Base-by-base conservation (phyloP, 2,888 invertebrate genomes). In the Mesochorus sp. region DNA sequence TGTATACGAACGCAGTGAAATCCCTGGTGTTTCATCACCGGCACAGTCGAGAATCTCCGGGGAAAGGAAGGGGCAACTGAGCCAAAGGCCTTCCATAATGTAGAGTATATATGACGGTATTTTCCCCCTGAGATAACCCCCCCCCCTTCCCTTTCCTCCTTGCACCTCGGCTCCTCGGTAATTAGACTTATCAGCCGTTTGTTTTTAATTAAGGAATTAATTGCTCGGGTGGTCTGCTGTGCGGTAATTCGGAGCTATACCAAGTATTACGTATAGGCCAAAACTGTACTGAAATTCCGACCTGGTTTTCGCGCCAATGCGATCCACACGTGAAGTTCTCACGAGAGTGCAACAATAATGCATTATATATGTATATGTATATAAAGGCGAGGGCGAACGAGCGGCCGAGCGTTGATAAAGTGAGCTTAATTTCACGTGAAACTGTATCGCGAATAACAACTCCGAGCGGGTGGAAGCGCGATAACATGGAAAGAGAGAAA, bases 191-290 rank as follows among this genome's bases (percentile, higher is more conserved):
- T 31, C 39, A 64, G 19, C 55, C 76, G 78, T 79, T 79, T 83
- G 79, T 79, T 81, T 83, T 82, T 81, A 79, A 80, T 83, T 75
- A 79, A 73, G 12, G 42, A 61, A 73, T 75, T 75, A 82, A 82
- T 82, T 67, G 74, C 76, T 55, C 21, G 51, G 31, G 28, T 14
- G 21, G 49, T 21, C 5, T n/a, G n/a, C n/a, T n/a, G n/a, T n/a
- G n/a, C 26, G 57, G 37, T 21, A 57, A 28, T n/a, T 44, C 37
- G 64, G 39, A 61, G 61, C 42, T 51, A 3, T n/a, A n/a, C 17
- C 12, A 14, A 55, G 24, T 12, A 49, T 28, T 2, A 10, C n/a
- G 21, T 51, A 24, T 44, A n/a, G n/a, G n/a, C 37, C 28, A 19
- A 5, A 47, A 66, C 44, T n/a, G n/a, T 66, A 28, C 47, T 49